Percentiles rank a stretch among this genome's conserved stretches.
Conservation (phyloP, 1,140 invertebrate species). For the Archivesica marissinica region DNA sequence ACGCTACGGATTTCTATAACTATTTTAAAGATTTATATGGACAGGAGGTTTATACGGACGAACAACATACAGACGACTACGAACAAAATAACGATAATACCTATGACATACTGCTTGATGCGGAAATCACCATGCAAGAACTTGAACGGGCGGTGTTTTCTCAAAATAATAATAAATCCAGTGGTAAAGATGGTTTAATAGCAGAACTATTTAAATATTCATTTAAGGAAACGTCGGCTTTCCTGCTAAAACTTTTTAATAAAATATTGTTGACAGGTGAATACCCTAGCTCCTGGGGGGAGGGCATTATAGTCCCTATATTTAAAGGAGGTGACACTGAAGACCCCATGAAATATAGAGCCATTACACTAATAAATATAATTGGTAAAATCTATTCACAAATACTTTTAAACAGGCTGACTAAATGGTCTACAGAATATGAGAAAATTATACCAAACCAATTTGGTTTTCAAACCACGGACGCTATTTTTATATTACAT, state of each 20-base stretch:
- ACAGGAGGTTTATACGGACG: no score
- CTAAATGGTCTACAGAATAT: neutral
- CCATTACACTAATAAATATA: slow-evolving; percentile 18
- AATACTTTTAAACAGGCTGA: neutral
- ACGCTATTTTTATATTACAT: slow-evolving; percentile 30
- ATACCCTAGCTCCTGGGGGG: slow-evolving; percentile 8
- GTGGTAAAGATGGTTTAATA: neutral
- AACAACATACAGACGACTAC: no score
- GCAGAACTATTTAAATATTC: slow-evolving; percentile 23
- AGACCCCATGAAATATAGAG: slow-evolving; percentile 29
- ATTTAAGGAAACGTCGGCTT: neutral
- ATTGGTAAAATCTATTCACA: slow-evolving; percentile 33
- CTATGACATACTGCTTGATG: no score
- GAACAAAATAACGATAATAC: no score
- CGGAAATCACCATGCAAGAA: neutral
- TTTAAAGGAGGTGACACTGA: slow-evolving; percentile 24
- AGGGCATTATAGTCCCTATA: slow-evolving; percentile 24
- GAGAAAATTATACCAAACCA: neutral
- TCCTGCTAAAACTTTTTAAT: neutral
- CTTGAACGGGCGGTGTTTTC: slow-evolving; percentile 7
- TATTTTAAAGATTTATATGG: no score
- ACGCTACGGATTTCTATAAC: no score
- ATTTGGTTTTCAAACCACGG: neutral
- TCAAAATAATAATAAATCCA: slow-evolving; percentile 14
- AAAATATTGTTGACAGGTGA: neutral